Base-by-base conservation (phyloP, 2,888 invertebrate species). In the Archips crataeganus region DNA sequence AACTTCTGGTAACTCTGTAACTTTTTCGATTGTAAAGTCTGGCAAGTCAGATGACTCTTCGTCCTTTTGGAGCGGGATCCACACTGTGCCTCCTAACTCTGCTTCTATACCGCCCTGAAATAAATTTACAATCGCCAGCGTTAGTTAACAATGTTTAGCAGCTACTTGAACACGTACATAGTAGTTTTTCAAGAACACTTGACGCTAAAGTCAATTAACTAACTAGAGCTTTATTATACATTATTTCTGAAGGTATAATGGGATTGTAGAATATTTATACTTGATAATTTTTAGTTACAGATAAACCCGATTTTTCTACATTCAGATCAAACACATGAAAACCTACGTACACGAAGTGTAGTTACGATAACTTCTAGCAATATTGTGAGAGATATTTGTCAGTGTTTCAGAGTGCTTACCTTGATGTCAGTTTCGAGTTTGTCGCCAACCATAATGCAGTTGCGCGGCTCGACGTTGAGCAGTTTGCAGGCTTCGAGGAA, bases 371-470 rank as follows among this genome's bases (percentile, higher is more conserved):
- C n/a, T 49, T n/a, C 0, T 11, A 15, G 45, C 13, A 63, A 45
- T 32, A 47, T 42, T 23, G 5, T 23, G 23, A 54, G 54, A 10
- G 11, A 45, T 3, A 45, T 9, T n/a, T n/a, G n/a, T 11, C 2
- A 23, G 11, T 60, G 15, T 4, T 67, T 36, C 6, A 32, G 42
- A 11, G 6, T 45, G 54, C 11, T 76, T 81, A 96, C 96, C 91
- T 96, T 95, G 82, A 98, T 98, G 89, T 98, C 98, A 51, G 98
- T 98, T 88, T 98, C 98, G 79, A 98, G 90, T 87, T 97, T 98
- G 87, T 98, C 98, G 63, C 98, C 98, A 83, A 98, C 96, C 98
- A 98, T 98, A 81, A 97, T 95, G 91, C 98, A 98, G 79, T 96
- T 95, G 71, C 95, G 92, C 0, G 98, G 97, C 85, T 96, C 95